phyloP scores from a whole-genome alignment of 2,888 invertebrate species.

The Argyra leucocephala region DNA sequence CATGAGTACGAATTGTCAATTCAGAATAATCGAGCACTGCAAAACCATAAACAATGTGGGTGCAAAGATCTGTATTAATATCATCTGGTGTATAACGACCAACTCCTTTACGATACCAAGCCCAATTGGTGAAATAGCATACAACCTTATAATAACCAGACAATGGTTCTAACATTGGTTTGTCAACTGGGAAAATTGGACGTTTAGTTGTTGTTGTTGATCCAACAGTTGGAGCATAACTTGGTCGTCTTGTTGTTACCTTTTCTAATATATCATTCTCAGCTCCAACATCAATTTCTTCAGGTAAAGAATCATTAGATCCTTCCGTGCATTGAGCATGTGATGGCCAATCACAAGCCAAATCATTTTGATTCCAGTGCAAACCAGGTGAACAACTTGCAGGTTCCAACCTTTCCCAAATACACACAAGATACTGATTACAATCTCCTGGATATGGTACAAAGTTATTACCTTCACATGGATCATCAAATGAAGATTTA shows the following conservation, averaged over 20 bases:
- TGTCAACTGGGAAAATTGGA: conserved; percentile 36
- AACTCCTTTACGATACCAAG: conserved; percentile 74
- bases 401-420: conserved; percentile 66
- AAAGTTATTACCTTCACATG: conserved; percentile 56
- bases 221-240: neutral
- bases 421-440: conserved; percentile 62
- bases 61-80: conserved; percentile 78
- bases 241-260: conserved; percentile 27
- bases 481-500: conserved; percentile 42
- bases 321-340: conserved; percentile 50
- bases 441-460: conserved; percentile 60
- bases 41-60: conserved; percentile 88
- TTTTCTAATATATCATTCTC: conserved; percentile 18
- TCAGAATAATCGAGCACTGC: conserved; percentile 79
- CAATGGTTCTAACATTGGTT: conserved; percentile 43
- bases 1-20: conserved; percentile 69
- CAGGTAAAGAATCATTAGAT: conserved; percentile 18
- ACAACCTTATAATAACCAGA: conserved; percentile 69
- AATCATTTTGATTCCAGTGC: conserved; percentile 60
- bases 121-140: conserved; percentile 91
- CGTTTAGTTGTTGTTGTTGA: conserved; percentile 32
- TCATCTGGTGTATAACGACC: conserved; percentile 79
- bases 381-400: conserved; percentile 62
- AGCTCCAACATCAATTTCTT: neutral
- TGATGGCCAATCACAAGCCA: conserved; percentile 65